phyloP scores from a whole-genome alignment of 2,113 vertebrate species.

The Elaphurus davidianus region DNA sequence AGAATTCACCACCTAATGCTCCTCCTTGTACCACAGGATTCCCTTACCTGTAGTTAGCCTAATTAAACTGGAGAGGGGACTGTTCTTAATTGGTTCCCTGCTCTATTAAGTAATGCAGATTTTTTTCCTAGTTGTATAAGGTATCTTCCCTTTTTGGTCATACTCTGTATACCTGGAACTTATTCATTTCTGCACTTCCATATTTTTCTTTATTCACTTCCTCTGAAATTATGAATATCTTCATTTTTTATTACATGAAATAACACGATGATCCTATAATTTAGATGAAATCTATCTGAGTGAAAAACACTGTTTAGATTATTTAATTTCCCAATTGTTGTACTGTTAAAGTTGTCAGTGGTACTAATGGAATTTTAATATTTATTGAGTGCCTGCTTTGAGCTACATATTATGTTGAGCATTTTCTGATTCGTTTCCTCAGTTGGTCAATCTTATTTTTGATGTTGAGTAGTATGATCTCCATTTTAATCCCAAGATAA shows the following conservation, averaged over 20 bases:
- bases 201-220: conserved; percentile 36
- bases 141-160: conserved; percentile 52
- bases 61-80: conserved; percentile 85
- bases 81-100: conserved; percentile 85
- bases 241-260: not conserved
- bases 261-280: not conserved
- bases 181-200: conserved; percentile 66
- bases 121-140: conserved; percentile 69
- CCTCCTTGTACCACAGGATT: conserved; percentile 77
- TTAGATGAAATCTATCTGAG: not conserved
- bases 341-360: not conserved
- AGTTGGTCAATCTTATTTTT: not conserved
- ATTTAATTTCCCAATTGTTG: not conserved
- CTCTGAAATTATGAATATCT: not conserved
- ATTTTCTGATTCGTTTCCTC: not conserved
- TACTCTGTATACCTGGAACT: conserved; percentile 71
- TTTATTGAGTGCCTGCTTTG: not conserved
- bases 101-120: conserved; percentile 87
- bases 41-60: conserved; percentile 89
- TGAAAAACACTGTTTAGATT: not conserved
- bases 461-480: not conserved
- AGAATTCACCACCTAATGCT: conserved; percentile 67
- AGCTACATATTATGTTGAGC: not conserved
- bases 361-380: not conserved
- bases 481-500: not conserved